These are phyloP conservation scores for Vipera latastei DNA, from an alignment of 2,797 vertebrate genomes.

Conservation along the genomic window DNA sequence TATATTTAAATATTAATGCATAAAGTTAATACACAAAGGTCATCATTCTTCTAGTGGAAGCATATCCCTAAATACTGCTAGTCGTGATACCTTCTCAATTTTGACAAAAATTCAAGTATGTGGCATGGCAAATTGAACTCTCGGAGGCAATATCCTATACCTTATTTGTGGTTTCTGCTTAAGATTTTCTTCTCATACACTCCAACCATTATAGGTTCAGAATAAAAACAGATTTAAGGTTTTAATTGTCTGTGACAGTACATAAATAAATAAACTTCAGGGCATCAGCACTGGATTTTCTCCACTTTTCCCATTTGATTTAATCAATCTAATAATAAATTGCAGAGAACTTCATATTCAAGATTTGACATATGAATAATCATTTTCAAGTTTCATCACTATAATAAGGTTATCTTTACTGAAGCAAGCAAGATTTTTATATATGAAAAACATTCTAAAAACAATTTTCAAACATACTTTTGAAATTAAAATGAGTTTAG, in stretches of 20 bases:
- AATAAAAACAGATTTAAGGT: not conserved
- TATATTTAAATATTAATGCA: not conserved
- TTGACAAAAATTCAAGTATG: not conserved
- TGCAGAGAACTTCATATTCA: not conserved
- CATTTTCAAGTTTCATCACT: not conserved
- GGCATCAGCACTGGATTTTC: not conserved
- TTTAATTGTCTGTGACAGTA: not conserved
- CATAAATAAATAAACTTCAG: not conserved
- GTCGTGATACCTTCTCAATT: not conserved
- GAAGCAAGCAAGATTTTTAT: not conserved
- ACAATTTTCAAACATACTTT: not conserved
- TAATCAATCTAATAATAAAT: not conserved
- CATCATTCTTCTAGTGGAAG: not conserved
- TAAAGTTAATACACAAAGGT: not conserved
- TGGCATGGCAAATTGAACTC: not conserved
- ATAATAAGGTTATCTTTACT: not conserved
- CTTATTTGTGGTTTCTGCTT: not conserved
- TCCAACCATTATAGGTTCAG: not conserved
- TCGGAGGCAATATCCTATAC: not conserved
- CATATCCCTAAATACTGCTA: no score
- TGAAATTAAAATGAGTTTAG: not conserved
- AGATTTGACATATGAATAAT: not conserved
- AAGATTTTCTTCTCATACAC: not conserved
- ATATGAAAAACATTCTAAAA: not conserved
- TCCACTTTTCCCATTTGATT: not conserved